Base-by-base conservation (phyloP, 2,888 invertebrate species). In the Anodontia alba region DNA sequence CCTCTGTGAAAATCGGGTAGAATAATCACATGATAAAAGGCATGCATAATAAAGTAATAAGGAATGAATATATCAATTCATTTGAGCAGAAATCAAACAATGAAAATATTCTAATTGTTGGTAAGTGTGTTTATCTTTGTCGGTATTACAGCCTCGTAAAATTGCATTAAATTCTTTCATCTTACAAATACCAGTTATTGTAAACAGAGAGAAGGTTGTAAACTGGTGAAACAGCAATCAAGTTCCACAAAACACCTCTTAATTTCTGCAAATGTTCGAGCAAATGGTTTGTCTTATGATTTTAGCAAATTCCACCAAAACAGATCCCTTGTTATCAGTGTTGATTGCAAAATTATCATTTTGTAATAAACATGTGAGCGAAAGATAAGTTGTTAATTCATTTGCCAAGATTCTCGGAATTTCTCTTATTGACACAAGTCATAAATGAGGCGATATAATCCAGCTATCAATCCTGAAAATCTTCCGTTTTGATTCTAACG, bases 361-460 rank as follows among this genome's bases (percentile, higher is more conserved):
- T 43, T 69, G 78, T 83, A 80, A 83, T 80, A 76, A 80, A 80
- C 83, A 83, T 72, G 83, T 80, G 83, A 68, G 78, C 78, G 75
- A 54, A 76, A 76, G 80, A 78, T 83, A 78, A 73, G 76, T 76
- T 78, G 76, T 83, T 80, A 78, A 80, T 80, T 83, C 80, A 76
- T 78, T 78, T 83, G 80, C 83, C 80, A 80, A 83, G 77, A 83
- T 80, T 80, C 83, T 75, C 46, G 38, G 78, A 78, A 83, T 83
- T 80, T 83, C 80, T 78, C 62, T 38, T 70, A 72, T 78, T 83
- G 83, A 83, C 80, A 78, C 69, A 80, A 71, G 76, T 78, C 80
- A 80, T 80, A 83, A 83, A 83, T 83, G 80, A 80, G 80, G 80
- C 78, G 76, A 80, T 78, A 80, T 80, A 83, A 80, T 83, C 83